Conservation (phyloP, 2,888 invertebrate genomes). For the Idaea biselata region DNA sequence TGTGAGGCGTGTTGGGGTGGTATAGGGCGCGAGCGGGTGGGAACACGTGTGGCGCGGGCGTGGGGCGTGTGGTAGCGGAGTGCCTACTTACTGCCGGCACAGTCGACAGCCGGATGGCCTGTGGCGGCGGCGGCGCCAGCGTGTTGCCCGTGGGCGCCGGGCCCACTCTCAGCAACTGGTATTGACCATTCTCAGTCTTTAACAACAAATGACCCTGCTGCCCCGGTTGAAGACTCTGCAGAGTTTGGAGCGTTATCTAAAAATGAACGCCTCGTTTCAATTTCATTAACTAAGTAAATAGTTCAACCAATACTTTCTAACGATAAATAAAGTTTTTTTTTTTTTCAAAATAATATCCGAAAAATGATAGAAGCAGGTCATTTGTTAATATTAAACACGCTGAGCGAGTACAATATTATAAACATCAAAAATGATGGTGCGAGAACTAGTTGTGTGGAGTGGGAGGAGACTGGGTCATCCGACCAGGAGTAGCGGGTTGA, state of each 20-base stretch:
- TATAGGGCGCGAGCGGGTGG: not conserved
- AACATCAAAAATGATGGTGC: conserved; percentile 8
- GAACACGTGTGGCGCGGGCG: not conserved
- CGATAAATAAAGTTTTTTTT: conserved; percentile 12
- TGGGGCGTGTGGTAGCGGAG: conserved; percentile 31
- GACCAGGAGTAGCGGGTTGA: conserved; percentile 8
- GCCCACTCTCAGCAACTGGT: conserved; percentile 94
- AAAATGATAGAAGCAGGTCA: conserved; percentile 18
- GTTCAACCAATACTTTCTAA: conserved; percentile 11
- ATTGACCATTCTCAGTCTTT: conserved; percentile 98
- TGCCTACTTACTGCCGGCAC: conserved; percentile 93
- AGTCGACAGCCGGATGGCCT: conserved; percentile 91
- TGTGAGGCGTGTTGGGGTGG: not conserved
- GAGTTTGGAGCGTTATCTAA: conserved; percentile 93
- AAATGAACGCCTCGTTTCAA: conserved; percentile 72
- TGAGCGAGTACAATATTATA: conserved; percentile 10
- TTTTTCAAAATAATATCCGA: conserved; percentile 11
- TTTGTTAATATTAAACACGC: conserved; percentile 18
- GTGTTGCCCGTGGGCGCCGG: conserved; percentile 84
- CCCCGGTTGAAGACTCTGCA: conserved; percentile 92
- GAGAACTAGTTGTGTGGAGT: conserved; percentile 9
- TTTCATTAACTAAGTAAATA: conserved; percentile 41
- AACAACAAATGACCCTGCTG: conserved; percentile 94
- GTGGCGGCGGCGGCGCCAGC: conserved; percentile 82
- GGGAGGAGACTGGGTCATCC: conserved; percentile 5